Evolutionary conservation across 53 echinoderm and acorn worm species (phyloP).

Genomic region (Luidia sarsii): DNA sequence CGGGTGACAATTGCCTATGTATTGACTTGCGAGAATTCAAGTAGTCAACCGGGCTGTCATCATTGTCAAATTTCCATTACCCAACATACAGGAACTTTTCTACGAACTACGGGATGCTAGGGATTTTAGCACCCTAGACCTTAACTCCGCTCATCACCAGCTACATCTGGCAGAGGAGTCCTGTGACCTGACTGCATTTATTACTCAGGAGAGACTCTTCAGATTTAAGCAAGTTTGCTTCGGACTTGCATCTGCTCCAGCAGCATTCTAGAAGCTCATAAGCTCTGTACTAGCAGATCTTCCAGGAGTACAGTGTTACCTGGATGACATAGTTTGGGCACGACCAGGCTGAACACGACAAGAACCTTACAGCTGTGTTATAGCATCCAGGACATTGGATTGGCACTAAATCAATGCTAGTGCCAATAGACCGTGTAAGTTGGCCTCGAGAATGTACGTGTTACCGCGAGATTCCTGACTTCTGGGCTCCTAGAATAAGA

Average conservation of each 20-base stretch:
- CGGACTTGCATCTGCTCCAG: slow-evolving; percentile 71
- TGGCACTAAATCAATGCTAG: slow-evolving; percentile 35
- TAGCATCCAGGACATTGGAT: slow-evolving; percentile 23
- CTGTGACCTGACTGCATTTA: slow-evolving; percentile 64
- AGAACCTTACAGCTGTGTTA: slow-evolving; percentile 6
- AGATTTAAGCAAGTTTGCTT: slow-evolving; percentile 59
- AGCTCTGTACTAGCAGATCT: slow-evolving; percentile 33
- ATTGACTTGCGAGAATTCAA: slow-evolving; percentile 65
- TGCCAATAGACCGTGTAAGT: too few relatives aligned
- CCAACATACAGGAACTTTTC: slow-evolving; percentile 65
- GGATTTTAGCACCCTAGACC: slow-evolving; percentile 65
- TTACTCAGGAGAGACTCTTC: slow-evolving; percentile 63
- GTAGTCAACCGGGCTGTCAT: slow-evolving; percentile 61
- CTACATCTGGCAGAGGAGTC: slow-evolving; percentile 52
- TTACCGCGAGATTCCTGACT: too few relatives aligned
- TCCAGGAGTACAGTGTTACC: slow-evolving; percentile 53
- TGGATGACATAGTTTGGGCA: slow-evolving; percentile 64
- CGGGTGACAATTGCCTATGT: slow-evolving; percentile 58
- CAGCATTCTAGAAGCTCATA: slow-evolving; percentile 70
- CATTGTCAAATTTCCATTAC: slow-evolving; percentile 60
- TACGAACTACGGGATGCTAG: slow-evolving; percentile 1
- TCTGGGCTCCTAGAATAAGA: too few relatives aligned
- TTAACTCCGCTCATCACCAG: slow-evolving; percentile 60
- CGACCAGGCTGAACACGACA: slow-evolving; percentile 50
- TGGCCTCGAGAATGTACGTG: too few relatives aligned